Evolutionary conservation across 2,113 vertebrate genomes (phyloP).

Genomic region (Hippocampus mohnikei): DNA sequence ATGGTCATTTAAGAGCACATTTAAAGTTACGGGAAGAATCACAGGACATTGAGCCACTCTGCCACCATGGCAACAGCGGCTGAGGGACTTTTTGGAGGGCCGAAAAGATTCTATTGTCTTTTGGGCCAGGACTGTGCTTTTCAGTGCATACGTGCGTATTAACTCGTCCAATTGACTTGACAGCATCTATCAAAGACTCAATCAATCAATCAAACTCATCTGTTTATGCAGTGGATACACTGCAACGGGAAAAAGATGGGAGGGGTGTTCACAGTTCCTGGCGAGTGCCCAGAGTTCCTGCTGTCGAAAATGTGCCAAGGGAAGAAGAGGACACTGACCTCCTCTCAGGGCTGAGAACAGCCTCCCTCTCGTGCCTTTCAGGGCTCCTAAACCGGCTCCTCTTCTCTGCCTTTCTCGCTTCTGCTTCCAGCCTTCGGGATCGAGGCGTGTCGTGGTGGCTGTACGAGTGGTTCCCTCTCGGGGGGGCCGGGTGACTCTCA

Average conservation of each 20-base stretch:
- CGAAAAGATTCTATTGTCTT: too few relatives aligned
- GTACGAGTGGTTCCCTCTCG: slow-evolving; percentile 29
- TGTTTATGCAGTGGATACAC: neutral
- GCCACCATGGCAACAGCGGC: too few relatives aligned
- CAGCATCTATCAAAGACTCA: too few relatives aligned
- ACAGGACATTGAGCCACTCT: too few relatives aligned
- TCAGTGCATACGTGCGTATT: too few relatives aligned
- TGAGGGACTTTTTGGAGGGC: too few relatives aligned
- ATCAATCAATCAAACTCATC: neutral
- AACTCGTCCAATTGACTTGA: too few relatives aligned
- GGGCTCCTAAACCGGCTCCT: slow-evolving; percentile 70
- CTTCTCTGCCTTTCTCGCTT: slow-evolving; percentile 72
- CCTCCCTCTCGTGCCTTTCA: slow-evolving; percentile 62
- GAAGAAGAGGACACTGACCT: slow-evolving; percentile 56
- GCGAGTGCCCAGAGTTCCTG: neutral
- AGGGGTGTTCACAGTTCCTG: neutral
- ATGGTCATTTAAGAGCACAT: too few relatives aligned
- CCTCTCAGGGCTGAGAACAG: slow-evolving; percentile 72
- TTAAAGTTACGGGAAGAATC: too few relatives aligned
- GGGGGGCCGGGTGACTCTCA: slow-evolving; percentile 66
- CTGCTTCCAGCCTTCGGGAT: slow-evolving; percentile 63
- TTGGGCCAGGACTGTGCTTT: too few relatives aligned
- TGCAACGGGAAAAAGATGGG: neutral
- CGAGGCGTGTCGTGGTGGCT: slow-evolving; percentile 56
- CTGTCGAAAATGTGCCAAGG: neutral